phyloP scores from a whole-genome alignment of 2,888 invertebrate genomes.

The Galerucella nymphaeae region DNA sequence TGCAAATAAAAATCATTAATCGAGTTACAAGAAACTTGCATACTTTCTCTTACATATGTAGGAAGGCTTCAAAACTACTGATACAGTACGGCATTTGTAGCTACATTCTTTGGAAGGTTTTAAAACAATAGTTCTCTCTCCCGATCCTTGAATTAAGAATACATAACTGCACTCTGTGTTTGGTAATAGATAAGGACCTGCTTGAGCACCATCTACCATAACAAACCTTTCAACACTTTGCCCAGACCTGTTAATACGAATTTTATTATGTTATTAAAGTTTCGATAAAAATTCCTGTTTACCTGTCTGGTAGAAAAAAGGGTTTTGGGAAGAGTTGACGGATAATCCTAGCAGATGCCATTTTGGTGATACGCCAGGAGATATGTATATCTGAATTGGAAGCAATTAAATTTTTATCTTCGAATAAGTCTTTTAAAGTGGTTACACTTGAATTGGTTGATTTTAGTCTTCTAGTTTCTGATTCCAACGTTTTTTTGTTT shows the following conservation, averaged over 20 bases:
- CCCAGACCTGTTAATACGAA: conserved; percentile 68
- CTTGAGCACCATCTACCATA: conserved; percentile 78
- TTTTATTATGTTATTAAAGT: conserved; percentile 62
- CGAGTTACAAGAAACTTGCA: conserved; percentile 22
- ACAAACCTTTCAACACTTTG: conserved; percentile 79
- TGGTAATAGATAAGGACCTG: conserved; percentile 76
- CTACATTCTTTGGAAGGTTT: conserved; percentile 83
- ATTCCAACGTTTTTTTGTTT: conserved; percentile 71
- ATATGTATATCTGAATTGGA: conserved; percentile 54
- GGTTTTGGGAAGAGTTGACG: conserved; percentile 80
- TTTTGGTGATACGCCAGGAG: conserved; percentile 81
- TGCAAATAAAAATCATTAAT: conserved; percentile 64
- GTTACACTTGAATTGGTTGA: conserved; percentile 56
- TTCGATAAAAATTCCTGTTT: background rate
- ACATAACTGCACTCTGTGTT: conserved; percentile 86
- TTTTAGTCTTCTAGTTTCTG: conserved; percentile 72
- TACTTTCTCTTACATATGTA: conserved; percentile 77
- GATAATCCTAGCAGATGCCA: conserved; percentile 77
- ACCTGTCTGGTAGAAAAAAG: conserved; percentile 68
- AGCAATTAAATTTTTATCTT: conserved; percentile 45
- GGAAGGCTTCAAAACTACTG: conserved; percentile 76
- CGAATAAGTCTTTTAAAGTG: conserved; percentile 53
- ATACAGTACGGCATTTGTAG: conserved; percentile 76
- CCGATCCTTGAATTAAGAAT: conserved; percentile 78
- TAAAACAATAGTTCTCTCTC: conserved; percentile 77